Evolutionary conservation across 2,888 invertebrate genomes (phyloP).

Genomic region (Ypsolopha sequella): DNA sequence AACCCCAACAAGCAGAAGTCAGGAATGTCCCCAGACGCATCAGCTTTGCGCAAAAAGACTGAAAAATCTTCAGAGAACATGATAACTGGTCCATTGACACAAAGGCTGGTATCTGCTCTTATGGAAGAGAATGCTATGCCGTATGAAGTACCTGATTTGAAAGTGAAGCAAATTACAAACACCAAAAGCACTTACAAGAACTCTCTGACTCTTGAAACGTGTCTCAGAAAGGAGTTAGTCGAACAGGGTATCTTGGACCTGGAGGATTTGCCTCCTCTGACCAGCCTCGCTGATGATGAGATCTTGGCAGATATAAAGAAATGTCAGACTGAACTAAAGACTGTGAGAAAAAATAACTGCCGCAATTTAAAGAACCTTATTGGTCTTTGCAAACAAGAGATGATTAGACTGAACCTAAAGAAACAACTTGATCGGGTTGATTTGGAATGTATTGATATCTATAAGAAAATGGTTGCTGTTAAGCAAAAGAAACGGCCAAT

Average conservation of each 20-base stretch:
- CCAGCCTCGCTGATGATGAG: conserved; percentile 83
- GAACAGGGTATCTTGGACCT: conserved; percentile 87
- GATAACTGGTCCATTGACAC: conserved; percentile 87
- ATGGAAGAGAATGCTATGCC: conserved; percentile 84
- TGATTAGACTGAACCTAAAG: conserved; percentile 81
- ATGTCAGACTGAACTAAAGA: conserved; percentile 85
- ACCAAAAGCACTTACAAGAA: conserved; percentile 68
- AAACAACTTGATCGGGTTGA: conserved; percentile 81
- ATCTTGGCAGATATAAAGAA: conserved; percentile 89
- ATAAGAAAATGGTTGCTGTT: conserved; percentile 82
- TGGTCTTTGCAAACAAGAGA: conserved; percentile 81
- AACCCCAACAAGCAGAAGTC: conserved; percentile 61
- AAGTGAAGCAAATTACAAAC: conserved; percentile 52
- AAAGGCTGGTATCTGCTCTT: conserved; percentile 88
- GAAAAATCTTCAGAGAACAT: conserved; percentile 67
- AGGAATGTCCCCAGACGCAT: conserved; percentile 55
- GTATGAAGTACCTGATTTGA: conserved; percentile 71
- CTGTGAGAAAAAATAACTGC: conserved; percentile 85
- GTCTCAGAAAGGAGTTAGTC: conserved; percentile 86
- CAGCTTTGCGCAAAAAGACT: conserved; percentile 59
- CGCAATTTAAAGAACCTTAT: conserved; percentile 78
- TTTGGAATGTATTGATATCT: conserved; percentile 84
- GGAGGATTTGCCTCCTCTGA: conserved; percentile 73
- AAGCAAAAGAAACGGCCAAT: conserved; percentile 86
- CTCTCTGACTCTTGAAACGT: conserved; percentile 84